Percentiles rank a stretch among this genome's conserved stretches.
These are phyloP conservation scores for Balearica regulorum DNA, from an alignment of 2,797 vertebrate genomes.

Conservation along the genomic window DNA sequence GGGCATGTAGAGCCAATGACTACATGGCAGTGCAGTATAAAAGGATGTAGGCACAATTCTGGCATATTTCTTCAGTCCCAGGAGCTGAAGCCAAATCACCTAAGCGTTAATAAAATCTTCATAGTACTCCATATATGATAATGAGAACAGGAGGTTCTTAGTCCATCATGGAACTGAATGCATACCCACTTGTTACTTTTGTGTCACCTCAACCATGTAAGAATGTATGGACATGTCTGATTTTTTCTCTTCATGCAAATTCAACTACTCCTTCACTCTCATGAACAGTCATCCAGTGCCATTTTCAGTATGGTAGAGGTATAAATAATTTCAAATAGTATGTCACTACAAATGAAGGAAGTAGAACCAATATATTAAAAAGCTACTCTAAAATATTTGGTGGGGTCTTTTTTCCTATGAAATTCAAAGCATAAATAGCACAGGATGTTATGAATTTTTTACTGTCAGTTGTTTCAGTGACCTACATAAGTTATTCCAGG, in stretches of 20 bases:
- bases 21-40: background rate
- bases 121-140: background rate
- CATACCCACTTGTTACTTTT: background rate
- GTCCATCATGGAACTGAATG: background rate
- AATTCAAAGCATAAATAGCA: background rate
- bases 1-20: background rate
- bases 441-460: background rate
- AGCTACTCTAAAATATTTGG: background rate
- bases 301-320: background rate
- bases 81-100: background rate
- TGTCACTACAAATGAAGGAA: background rate
- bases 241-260: background rate
- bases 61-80: background rate
- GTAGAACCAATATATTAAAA: background rate
- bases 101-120: background rate
- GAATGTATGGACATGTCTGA: background rate
- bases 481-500: background rate
- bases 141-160: background rate
- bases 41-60: background rate
- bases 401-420: fast-evolving
- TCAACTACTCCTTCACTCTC: background rate
- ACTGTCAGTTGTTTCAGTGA: background rate
- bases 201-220: background rate
- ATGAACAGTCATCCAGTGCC: background rate
- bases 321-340: background rate